Evolutionary conservation across 1,140 invertebrate species (phyloP).

Genomic region (Mya arenaria): DNA sequence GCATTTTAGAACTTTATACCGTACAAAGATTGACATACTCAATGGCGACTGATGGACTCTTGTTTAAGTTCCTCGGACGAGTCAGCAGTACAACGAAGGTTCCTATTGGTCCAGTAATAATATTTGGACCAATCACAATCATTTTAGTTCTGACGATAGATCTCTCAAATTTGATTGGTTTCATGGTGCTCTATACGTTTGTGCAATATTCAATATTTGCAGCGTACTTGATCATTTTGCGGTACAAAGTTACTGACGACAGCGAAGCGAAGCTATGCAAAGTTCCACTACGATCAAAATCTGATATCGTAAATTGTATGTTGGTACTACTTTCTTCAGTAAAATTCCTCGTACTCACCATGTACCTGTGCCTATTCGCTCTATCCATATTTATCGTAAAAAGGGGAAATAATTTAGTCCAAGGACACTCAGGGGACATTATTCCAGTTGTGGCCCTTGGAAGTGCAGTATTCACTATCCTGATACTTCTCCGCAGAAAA

Average conservation of each 20-base stretch:
- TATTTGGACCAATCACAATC: constrained; percentile 89
- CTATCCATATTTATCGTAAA: too few relatives aligned
- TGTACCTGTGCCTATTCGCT: too few relatives aligned
- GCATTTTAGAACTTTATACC: constrained; percentile 92
- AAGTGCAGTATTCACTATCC: too few relatives aligned
- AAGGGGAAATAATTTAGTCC: too few relatives aligned
- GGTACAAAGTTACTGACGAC: constrained; percentile 92
- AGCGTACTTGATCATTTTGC: constrained; percentile 90
- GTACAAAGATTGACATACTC: constrained; percentile 92
- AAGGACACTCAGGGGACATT: too few relatives aligned
- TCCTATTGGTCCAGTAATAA: constrained; percentile 89
- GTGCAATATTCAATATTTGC: constrained; percentile 93
- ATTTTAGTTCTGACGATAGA: constrained; percentile 92
- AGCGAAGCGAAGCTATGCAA: not conserved
- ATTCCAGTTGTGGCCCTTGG: too few relatives aligned
- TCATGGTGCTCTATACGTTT: constrained; percentile 94
- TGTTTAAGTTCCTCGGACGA: constrained; percentile 89
- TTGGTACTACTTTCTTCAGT: not conserved
- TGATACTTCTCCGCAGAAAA: too few relatives aligned
- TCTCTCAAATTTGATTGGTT: constrained; percentile 92
- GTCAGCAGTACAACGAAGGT: constrained; percentile 90
- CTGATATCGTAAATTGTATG: not conserved
- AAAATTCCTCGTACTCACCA: not conserved
- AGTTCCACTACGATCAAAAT: not conserved
- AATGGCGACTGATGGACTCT: constrained; percentile 93